Base-by-base conservation (phyloP, 2,888 invertebrate genomes). In the Rhorus exstirpatorius region DNA sequence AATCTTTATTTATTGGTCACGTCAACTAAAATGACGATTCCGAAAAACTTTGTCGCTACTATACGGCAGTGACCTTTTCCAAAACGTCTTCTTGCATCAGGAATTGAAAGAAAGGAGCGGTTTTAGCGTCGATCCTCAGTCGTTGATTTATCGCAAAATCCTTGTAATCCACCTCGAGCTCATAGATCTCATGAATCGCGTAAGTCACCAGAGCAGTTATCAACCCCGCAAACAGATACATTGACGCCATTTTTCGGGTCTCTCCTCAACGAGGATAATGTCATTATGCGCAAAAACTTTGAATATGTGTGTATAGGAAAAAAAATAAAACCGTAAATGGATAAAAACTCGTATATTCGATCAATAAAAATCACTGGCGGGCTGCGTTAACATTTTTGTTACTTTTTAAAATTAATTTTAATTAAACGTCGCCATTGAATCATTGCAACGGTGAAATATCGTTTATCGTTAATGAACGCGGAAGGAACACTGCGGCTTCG, bases 1-100 rank as follows among this genome's bases (percentile, higher is more conserved):
- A n/a, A n/a, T n/a, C n/a, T n/a, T n/a, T n/a, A n/a, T n/a, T n/a
- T n/a, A n/a, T n/a, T n/a, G n/a, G n/a, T n/a, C n/a, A n/a, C n/a
- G n/a, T n/a, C n/a, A n/a, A n/a, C n/a, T n/a, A n/a, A n/a, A n/a
- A n/a, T n/a, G n/a, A n/a, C n/a, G 6, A 31, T 31, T 31, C 31
- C 31, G 31, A 31, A 63, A 44, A 1, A n/a, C 3, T 3, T n/a
- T n/a, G n/a, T n/a, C n/a, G n/a, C n/a, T n/a, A n/a, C n/a, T n/a
- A n/a, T n/a, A n/a, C n/a, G n/a, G n/a, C n/a, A n/a, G n/a, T 8
- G 41, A 89, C 89, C 89, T 89, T 89, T 85, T 90, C 88, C 24
- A 90, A 67, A 21, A 85, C 81, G 53, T 85, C 83, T 12, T 87
- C 74, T 58, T 83, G 86, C 31, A 76, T 84, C 12, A 89, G 63